Percentiles rank a stretch among this genome's conserved stretches.
Conservation (phyloP, 2,888 invertebrate species). For the Sphaerophoria taeniata region DNA sequence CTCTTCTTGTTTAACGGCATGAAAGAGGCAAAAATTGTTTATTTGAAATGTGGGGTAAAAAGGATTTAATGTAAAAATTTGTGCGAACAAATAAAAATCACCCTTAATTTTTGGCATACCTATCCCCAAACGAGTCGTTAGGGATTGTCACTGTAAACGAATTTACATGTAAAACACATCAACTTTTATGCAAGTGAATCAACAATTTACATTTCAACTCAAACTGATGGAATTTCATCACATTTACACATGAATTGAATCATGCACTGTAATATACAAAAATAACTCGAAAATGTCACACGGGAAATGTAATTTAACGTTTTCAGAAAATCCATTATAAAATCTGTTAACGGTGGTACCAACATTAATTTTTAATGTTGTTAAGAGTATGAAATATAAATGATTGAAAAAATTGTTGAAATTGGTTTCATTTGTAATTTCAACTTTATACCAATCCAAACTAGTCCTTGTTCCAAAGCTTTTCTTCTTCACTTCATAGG, state of each 20-base stretch:
- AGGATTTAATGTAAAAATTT: not conserved
- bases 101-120: not conserved
- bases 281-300: not conserved
- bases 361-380: too few relatives aligned
- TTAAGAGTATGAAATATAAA: too few relatives aligned
- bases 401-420: too few relatives aligned
- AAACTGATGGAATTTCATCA: not conserved
- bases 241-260: not conserved
- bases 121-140: not conserved
- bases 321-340: not conserved
- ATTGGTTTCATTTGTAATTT: not conserved
- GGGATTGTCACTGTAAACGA: not conserved
- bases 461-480: not conserved
- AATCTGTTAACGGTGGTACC: too few relatives aligned
- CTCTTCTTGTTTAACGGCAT: not conserved
- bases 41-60: not conserved
- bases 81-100: not conserved
- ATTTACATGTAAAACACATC: slow-evolving; percentile 18
- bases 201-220: not conserved
- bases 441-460: not conserved
- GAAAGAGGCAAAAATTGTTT: not conserved
- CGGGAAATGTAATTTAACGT: not conserved
- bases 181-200: slow-evolving; percentile 1
- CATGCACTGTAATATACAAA: not conserved
- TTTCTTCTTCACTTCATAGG: not conserved